Base-by-base conservation (phyloP, 64 coral and sea anemone genomes). In the Montipora capricornis region DNA sequence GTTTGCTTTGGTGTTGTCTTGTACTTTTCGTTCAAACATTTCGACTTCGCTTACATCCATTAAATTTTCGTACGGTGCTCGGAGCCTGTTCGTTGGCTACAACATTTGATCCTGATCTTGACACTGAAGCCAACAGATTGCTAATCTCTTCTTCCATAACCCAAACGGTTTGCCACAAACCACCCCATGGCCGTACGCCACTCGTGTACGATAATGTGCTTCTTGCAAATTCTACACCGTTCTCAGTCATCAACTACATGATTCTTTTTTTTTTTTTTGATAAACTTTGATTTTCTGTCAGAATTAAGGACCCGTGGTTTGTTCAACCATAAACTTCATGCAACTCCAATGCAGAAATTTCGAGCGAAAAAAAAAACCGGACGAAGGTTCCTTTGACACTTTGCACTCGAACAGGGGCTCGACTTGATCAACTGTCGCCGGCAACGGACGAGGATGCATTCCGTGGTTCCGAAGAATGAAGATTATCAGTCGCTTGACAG, bases 301-400 rank as follows among this genome's bases (percentile, higher is more conserved):
- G 37, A 37, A 37, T 37, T 37, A 37, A 37, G 37, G 37, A 37
- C 37, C 37, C 10, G 52, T 10, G 5, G 52, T 10, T 55, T 4
- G 52, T 55, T 55, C 0, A 10, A 55, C 5, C 52, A 15, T 0
- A 64, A 44, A 14, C 24, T 17, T 44, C 49, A 44, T 47, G 82
- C 66, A 86, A 86, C 50, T 86, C 82, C 82, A 86, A 86, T 86
- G 82, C 82, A 50, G 45, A 86, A 17, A 71, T 1, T 8, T 50
- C 8, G 7, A 8, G 14, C 3, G 57, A 15, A 46, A 26, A 74
- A 24, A 29, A 46, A 76, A 46, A 46, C 9, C 1, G 44, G 9
- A 8, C 15, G 2, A 76, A 10, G 0, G 3, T 6, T 45, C 29
- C 26, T 46, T 76, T 76, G 1, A 37, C 0, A 45, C 13, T 4